Evolutionary conservation across 1,140 invertebrate genomes (phyloP), one percentile per base, ranked within the genome.

Genomic region (Pogonognathellus flavescens): DNA sequence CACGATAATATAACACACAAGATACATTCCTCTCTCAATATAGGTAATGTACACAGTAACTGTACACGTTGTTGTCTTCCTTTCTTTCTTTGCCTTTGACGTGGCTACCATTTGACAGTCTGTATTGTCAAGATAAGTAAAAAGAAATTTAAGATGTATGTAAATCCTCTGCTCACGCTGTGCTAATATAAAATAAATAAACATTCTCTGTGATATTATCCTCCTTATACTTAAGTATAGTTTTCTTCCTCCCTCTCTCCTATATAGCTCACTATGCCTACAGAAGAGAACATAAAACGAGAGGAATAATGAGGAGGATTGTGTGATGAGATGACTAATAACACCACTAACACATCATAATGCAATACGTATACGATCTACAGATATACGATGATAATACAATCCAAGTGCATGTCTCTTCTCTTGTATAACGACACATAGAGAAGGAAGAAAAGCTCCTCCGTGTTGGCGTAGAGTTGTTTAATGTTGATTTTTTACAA

Each of bases 151-250:
- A 76, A 76, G 70, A 80, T 49, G 57, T 83, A 86, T 86, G 85
- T 86, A 86, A 86, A 86, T 86, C 85, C 82, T 25, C 72, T 41
- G 66, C 82, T 86, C 85, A 86, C 85, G 85, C 81, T 86, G 80
- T 70, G 81, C 53, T 66, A 81, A 72, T 80, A 82, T 82, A 57
- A 59, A 82, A 81, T 82, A 85, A 81, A 85, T 76, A 76, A 76
- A 76, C 70, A 41, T 41, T 76, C 31, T 49, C 25, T 18, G 25
- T 14, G 57, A 49, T 55, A 50, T 25, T 81, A 76, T 50, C 41
- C 49, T 70, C 25, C 22, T 31, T 76, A 49, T n/a, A 76, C 9
- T 18, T 13, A 50, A 41, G 8, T 22, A 11, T 6, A 13, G 11
- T 41, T 66, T n/a, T n/a, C 31, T 41, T 41, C 1, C 31, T 41